These are phyloP conservation scores for Nipponacmea schrenckii DNA, from an alignment of 2,888 invertebrate genomes.

Conservation along the genomic window DNA sequence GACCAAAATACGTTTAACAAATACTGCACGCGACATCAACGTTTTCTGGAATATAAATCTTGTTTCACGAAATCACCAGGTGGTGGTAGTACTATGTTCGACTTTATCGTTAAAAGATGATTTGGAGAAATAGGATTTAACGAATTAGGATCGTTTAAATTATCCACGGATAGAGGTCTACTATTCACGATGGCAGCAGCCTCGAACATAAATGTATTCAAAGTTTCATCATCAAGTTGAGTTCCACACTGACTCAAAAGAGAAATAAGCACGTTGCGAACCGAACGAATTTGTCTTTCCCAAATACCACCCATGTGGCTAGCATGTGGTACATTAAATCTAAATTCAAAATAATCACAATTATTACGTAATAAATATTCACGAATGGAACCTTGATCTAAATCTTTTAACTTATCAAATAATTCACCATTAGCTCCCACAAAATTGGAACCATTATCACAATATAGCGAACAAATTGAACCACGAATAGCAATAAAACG, in stretches of 20 bases:
- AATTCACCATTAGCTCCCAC: slow-evolving; percentile 33
- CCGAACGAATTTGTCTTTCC: slow-evolving; percentile 43
- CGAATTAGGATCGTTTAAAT: slow-evolving; percentile 20
- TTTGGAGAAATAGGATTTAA: slow-evolving; percentile 27
- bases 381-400: slow-evolving; percentile 16
- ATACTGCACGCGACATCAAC: slow-evolving; percentile 36
- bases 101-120: slow-evolving; percentile 25
- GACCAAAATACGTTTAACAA: slow-evolving; percentile 39
- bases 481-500: too few relatives aligned
- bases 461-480: slow-evolving; percentile 26
- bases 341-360: slow-evolving; percentile 29
- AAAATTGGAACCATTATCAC: slow-evolving; percentile 38
- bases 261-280: slow-evolving; percentile 31
- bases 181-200: slow-evolving; percentile 31
- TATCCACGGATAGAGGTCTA: slow-evolving; percentile 27
- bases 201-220: slow-evolving; percentile 32
- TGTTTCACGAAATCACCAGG: slow-evolving; percentile 28
- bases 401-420: not conserved
- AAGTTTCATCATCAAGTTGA: slow-evolving; percentile 26
- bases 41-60: slow-evolving; percentile 32
- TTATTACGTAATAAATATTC: slow-evolving; percentile 21
- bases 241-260: slow-evolving; percentile 20
- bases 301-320: slow-evolving; percentile 47
- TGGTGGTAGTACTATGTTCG: slow-evolving; percentile 20
- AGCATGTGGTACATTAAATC: slow-evolving; percentile 39